A percentile compares a stretch with the other conserved stretches of the same genome.
These are phyloP conservation scores for Drosophila histrio DNA, from an alignment of 2,888 invertebrate species.

Conservation along the genomic window DNA sequence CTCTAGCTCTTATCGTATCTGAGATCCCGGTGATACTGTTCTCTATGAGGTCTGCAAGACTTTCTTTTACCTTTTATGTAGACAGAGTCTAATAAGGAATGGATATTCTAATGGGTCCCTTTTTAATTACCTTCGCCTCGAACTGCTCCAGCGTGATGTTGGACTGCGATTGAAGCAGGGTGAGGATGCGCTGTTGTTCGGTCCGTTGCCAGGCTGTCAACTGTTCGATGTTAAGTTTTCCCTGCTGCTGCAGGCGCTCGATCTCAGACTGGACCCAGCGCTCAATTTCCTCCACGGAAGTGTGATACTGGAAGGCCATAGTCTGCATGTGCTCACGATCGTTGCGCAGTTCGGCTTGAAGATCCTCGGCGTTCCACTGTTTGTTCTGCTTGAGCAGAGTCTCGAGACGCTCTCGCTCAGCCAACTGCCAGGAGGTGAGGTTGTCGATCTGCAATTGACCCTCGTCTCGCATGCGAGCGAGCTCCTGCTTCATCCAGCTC, in stretches of 20 bases:
- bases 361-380: conserved; percentile 80
- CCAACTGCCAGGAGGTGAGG: conserved; percentile 81
- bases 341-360: conserved; percentile 73
- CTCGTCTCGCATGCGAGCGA: conserved; percentile 81
- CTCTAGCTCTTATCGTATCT: too few relatives aligned
- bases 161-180: conserved; percentile 77
- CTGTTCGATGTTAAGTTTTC: conserved; percentile 78
- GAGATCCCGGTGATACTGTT: too few relatives aligned
- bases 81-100: too few relatives aligned
- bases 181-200: conserved; percentile 78
- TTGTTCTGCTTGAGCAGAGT: conserved; percentile 74
- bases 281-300: conserved; percentile 82
- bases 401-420: conserved; percentile 78
- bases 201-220: conserved; percentile 81
- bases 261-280: conserved; percentile 82
- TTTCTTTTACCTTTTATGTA: too few relatives aligned
- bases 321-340: conserved; percentile 82
- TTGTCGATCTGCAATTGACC: conserved; percentile 82
- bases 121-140: conserved; percentile 60
- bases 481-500: conserved; percentile 81
- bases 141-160: conserved; percentile 80
- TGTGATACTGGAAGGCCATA: conserved; percentile 82
- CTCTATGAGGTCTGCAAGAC: too few relatives aligned
- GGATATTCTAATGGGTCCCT: not conserved
- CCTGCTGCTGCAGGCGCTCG: conserved; percentile 75